A percentile compares a stretch with the other conserved stretches of the same genome.
Evolutionary conservation across 1,140 invertebrate genomes (phyloP).

Genomic region (Nebria ingens): DNA sequence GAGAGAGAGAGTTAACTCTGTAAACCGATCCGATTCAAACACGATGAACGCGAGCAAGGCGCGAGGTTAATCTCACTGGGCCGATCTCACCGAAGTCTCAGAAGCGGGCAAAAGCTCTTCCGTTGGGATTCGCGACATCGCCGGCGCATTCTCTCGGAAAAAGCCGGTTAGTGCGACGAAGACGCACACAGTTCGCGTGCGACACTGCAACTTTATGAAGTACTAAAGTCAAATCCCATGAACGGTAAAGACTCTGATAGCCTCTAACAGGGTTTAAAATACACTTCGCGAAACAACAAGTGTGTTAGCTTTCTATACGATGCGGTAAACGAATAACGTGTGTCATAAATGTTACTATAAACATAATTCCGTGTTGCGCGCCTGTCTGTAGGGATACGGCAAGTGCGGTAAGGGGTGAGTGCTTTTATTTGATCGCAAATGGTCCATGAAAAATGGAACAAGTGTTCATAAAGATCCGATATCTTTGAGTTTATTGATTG

Average conservation of each 20-base stretch:
- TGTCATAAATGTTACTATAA: conserved; percentile 34
- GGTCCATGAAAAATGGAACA: conserved; percentile 7
- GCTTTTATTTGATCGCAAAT: conserved; percentile 7
- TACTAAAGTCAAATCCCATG: conserved; percentile 31
- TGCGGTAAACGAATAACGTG: too few species aligned
- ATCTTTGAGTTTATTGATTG: conserved; percentile 8
- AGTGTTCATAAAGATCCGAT: conserved; percentile 8
- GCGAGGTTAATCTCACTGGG: neutral
- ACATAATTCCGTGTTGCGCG: conserved; percentile 30
- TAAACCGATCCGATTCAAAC: conserved; percentile 6
- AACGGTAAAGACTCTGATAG: conserved; percentile 12
- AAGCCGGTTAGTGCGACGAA: neutral
- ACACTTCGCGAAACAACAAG: conserved; percentile 26
- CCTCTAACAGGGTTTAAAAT: conserved; percentile 3
- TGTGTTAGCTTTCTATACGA: conserved; percentile 27
- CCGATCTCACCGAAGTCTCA: neutral
- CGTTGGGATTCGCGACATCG: neutral
- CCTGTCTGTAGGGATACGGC: neutral
- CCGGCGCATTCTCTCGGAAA: neutral
- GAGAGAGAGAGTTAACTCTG: too few species aligned
- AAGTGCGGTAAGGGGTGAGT: neutral
- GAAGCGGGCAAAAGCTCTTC: neutral
- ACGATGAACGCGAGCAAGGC: too few species aligned
- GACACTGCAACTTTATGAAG: conserved; percentile 33
- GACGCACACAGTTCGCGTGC: conserved; percentile 27